Evolutionary conservation across 1,140 invertebrate genomes (phyloP).

Genomic region (Prorops nasuta): DNA sequence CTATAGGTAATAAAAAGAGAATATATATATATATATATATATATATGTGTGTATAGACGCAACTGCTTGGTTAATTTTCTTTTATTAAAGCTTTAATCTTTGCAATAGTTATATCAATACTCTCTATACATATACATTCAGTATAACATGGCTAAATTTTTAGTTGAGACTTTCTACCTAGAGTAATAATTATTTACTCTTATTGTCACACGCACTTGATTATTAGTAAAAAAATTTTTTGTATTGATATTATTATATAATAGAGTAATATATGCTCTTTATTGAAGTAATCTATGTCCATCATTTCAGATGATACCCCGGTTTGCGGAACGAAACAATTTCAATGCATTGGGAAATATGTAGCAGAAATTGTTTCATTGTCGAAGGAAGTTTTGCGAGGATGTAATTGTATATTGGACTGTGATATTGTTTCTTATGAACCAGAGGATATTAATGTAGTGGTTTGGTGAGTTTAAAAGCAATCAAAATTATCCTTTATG

Average conservation of each 20-base stretch:
- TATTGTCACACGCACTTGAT: background rate
- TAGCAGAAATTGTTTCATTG: slow-evolving; percentile 2
- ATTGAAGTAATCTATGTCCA: background rate
- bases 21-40: no score
- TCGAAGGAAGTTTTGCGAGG: background rate
- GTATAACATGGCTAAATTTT: background rate
- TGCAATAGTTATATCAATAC: no score
- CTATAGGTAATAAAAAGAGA: slow-evolving; percentile 17
- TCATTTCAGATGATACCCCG: slow-evolving; percentile 5
- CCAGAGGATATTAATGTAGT: slow-evolving; percentile 1
- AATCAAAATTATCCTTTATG: background rate
- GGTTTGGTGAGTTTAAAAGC: slow-evolving; percentile 1
- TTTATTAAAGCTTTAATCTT: no score
- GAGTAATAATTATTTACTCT: background rate
- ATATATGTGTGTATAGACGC: no score
- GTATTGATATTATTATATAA: background rate
- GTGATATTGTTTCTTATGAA: background rate
- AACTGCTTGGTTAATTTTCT: no score
- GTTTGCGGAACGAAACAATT: slow-evolving; percentile 16
- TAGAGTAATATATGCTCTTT: background rate
- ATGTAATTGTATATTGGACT: slow-evolving; percentile 8
- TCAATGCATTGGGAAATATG: slow-evolving; percentile 13
- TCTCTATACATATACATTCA: no score
- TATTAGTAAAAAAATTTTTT: background rate
- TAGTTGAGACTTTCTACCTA: background rate